These are phyloP conservation scores for Argentina silus DNA, from an alignment of 2,797 vertebrate species.

Conservation along the genomic window DNA sequence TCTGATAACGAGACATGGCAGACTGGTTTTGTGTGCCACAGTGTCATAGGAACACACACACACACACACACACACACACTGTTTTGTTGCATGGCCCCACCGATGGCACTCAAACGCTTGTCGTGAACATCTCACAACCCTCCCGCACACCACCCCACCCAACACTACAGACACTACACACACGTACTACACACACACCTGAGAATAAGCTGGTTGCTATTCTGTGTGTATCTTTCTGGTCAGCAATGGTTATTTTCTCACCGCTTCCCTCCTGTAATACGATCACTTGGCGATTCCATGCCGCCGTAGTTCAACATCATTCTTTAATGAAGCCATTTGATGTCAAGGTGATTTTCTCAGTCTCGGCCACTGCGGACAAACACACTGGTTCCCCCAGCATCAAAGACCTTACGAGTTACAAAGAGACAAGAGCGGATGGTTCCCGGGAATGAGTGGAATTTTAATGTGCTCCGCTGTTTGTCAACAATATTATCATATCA, in stretches of 20 bases:
- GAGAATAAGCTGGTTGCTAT: neutral
- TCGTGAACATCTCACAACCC: conserved; percentile 23
- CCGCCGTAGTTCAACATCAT: conserved; percentile 13
- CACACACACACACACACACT: conserved; percentile 20
- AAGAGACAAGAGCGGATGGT: neutral
- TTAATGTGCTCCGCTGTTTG: conserved; percentile 30
- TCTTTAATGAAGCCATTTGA: conserved; percentile 28
- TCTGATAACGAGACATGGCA: conserved; percentile 58
- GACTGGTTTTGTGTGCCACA: conserved; percentile 29
- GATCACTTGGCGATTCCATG: neutral
- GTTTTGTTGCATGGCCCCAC: neutral
- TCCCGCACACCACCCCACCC: too few relatives aligned
- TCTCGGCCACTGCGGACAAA: conserved; percentile 14
- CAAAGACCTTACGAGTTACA: conserved; percentile 10
- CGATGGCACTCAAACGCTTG: too few relatives aligned
- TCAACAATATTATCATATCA: conserved; percentile 40
- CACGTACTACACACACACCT: neutral
- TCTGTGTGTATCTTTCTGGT: neutral
- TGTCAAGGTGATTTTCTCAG: conserved; percentile 39
- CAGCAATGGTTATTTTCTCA: neutral
- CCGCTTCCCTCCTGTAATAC: neutral
- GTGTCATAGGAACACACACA: neutral
- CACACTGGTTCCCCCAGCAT: conserved; percentile 7
- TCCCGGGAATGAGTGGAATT: conserved; percentile 32
- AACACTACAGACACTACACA: neutral